Base-by-base conservation (phyloP, 2,797 vertebrate species). In the Macroramphosus scolopax region DNA sequence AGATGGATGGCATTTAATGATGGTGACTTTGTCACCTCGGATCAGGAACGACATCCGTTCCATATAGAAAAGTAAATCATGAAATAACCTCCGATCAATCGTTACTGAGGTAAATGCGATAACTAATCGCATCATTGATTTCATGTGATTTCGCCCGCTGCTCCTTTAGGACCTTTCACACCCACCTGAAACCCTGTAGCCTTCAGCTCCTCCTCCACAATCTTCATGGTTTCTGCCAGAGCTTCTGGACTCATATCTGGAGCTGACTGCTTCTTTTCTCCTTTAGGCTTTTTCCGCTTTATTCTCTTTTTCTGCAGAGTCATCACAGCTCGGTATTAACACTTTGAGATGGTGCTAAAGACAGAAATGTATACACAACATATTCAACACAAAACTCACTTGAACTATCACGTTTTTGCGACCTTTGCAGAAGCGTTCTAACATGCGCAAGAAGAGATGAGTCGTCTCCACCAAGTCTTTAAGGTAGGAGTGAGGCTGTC, bases 381-480 rank as follows among this genome's bases (percentile, higher is more conserved):
- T n/a, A n/a, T 24, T 17, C 3, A 25, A 14, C 1, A 8, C 1
- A 18, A 37, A 28, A 33, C 55, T 56, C 36, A 96, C 96, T 93
- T 98, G 95, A 54, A 98, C 95, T 25, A 97, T 77, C 15, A 98
- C 62, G 69, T 77, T 89, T 41, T 61, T 81, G 4, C 92, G 92
- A 34, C 85, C 91, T 46, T 89, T 92, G 85, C 92, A 95, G 88
- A 97, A 98, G 51, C 79, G 90, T 46, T 98, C 95, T 14, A 99
- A 75, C 95, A 99, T 96, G 55, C 91, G 92, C 20, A 99, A 75
- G 74, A 96, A 99, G 43, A 97, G 92, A 52, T 99, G 96, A 0
- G 95, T 93, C 0, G 95, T 94, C 80, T 98, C 96, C 51, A 98
- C 92, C 71, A 98, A 76, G 80, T 98, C 95, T 55, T 87, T 80